phyloP scores from a whole-genome alignment of 2,888 invertebrate genomes.

The Acanthopleura granulata region DNA sequence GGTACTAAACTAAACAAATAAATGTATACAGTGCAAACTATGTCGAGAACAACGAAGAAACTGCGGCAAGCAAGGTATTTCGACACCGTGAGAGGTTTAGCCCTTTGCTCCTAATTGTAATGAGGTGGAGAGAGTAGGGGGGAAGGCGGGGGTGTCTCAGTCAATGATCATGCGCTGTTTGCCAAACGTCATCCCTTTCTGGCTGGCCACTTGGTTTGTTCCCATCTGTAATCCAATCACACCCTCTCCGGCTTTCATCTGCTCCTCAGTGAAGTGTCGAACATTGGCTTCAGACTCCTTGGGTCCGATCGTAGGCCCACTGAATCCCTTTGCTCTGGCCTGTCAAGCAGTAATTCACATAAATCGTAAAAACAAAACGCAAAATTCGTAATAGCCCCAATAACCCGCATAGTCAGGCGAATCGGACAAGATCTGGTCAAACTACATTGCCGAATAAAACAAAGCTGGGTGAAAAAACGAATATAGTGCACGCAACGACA shows the following conservation, averaged over 20 bases:
- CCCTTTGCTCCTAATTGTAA: no score
- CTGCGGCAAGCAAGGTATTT: no score
- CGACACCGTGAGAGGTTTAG: no score
- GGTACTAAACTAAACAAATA: no score
- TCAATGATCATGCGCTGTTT: slow-evolving; percentile 50
- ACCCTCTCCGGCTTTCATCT: slow-evolving; percentile 89
- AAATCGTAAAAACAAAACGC: background rate
- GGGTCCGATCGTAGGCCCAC: slow-evolving; percentile 89
- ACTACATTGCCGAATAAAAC: background rate
- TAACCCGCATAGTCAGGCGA: background rate
- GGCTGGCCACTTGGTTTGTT: slow-evolving; percentile 96
- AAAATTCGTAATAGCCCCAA: background rate
- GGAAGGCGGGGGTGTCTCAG: slow-evolving; percentile 21
- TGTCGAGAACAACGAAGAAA: no score
- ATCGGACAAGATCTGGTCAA: no score
- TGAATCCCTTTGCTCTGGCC: slow-evolving; percentile 71
- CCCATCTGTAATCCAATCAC: slow-evolving; percentile 95
- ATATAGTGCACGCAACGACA: no score
- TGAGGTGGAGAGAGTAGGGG: no score
- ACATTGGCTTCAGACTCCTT: slow-evolving; percentile 96
- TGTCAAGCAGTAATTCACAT: slow-evolving; percentile 39
- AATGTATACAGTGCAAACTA: no score
- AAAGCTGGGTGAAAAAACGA: background rate
- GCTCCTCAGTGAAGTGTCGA: slow-evolving; percentile 90
- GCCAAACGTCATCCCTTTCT: slow-evolving; percentile 82